Evolutionary conservation across 2,113 vertebrate genomes (phyloP), one percentile per base, ranked within the genome.

Genomic region (Pungitius pungitius): DNA sequence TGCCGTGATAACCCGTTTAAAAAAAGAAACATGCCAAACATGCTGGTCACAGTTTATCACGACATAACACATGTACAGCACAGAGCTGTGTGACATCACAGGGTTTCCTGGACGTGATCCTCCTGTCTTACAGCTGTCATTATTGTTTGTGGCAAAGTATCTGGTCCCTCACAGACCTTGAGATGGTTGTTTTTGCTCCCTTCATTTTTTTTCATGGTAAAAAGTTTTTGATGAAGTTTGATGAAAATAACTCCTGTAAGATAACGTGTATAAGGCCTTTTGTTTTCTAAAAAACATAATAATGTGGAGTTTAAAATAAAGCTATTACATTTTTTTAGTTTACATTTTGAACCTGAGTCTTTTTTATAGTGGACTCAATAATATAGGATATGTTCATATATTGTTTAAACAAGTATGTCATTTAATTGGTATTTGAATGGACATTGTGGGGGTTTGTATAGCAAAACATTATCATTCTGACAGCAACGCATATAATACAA

Each of bases 21-120:
- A 57, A 70, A 85, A 47, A 26, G 83, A 77, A 72, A 62, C 1
- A 22, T 35, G 61, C 43, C 6, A 47, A 55, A 58, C 54, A 43
- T 43, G 2, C 14, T 64, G 13, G 24, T 69, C 30, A 3, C 8
- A 8, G 3, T 26, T 30, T 35, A 8, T 35, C 11, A 17, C 6
- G 8, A 1, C 39, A 1, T 6, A 4, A 43, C 20, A 14, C 65
- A 27, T 61, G 4, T 45, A 5, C 52, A 24, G 2, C 54, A 45
- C 20, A 0, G 22, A 69, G 37, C 15, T 8, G 56, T 56, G 33
- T 63, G 9, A 15, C 14, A 26, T 27, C 10, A 26, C 6, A 54
- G 13, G 20, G 40, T 61, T 71, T 63, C 49, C 68, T 66, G 63
- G 18, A 51, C 20, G 45, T 15, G 24, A 42, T 61, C 37, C 0